These are phyloP conservation scores for Rhyacophila brunnea DNA, from an alignment of 1,140 invertebrate species.

Conservation along the genomic window DNA sequence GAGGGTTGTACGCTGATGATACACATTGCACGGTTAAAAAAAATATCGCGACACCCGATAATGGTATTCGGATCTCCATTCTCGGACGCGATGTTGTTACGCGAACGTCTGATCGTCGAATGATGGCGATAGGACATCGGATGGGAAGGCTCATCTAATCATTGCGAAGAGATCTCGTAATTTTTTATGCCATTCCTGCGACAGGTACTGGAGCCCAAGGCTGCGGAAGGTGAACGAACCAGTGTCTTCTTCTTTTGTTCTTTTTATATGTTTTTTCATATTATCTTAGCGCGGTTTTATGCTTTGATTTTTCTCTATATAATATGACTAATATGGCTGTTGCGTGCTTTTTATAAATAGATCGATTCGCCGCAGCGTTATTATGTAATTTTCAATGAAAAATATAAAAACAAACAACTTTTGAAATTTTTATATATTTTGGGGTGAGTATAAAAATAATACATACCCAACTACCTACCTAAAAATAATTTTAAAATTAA, in stretches of 20 bases:
- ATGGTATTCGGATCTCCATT: conserved; percentile 8
- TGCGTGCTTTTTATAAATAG: no score
- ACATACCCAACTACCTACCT: no score
- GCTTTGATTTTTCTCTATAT: no score
- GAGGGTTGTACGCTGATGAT: neutral
- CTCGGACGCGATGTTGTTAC: conserved; percentile 4
- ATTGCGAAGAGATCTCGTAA: conserved; percentile 4
- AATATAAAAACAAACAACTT: no score
- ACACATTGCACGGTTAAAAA: conserved; percentile 6
- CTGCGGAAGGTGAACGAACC: conserved; percentile 22
- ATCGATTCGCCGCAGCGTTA: no score
- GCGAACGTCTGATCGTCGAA: conserved; percentile 6
- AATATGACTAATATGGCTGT: no score
- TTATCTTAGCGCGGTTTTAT: neutral
- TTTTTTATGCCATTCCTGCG: neutral
- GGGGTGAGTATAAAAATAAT: no score
- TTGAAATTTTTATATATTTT: no score
- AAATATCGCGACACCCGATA: neutral
- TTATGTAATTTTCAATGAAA: no score
- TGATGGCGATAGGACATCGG: conserved; percentile 2
- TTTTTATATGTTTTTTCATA: conserved; percentile 7
- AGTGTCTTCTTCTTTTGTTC: conserved; percentile 10
- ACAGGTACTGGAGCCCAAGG: conserved; percentile 20
- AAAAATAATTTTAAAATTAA: no score
- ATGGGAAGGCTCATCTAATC: conserved; percentile 9